Conservation (phyloP, 1,140 invertebrate species). For the Carposina sasakii region DNA sequence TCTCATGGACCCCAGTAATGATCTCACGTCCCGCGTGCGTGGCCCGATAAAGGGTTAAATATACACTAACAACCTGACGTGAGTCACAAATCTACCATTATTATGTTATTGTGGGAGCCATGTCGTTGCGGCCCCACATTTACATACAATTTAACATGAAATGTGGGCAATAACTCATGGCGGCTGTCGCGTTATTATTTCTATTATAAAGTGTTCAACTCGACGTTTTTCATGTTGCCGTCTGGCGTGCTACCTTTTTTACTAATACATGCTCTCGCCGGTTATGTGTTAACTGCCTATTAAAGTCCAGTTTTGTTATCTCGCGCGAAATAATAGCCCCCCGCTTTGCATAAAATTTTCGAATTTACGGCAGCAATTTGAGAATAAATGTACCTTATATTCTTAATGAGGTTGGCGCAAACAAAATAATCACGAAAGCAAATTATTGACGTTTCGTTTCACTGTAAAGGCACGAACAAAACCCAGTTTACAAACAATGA, state of each 20-base stretch:
- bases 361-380: no score
- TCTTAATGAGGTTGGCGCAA: slow-evolving; percentile 29
- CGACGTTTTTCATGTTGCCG: slow-evolving; percentile 50
- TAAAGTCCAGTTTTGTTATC: slow-evolving; percentile 31
- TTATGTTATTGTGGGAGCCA: slow-evolving; percentile 70
- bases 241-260: slow-evolving; percentile 41
- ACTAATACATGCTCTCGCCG: slow-evolving; percentile 22
- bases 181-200: slow-evolving; percentile 63
- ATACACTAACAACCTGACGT: slow-evolving; percentile 68
- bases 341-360: slow-evolving; percentile 28
- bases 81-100: slow-evolving; percentile 70
- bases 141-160: slow-evolving; percentile 71
- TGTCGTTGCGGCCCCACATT: slow-evolving; percentile 57
- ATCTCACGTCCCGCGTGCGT: slow-evolving; percentile 66
- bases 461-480: neutral
- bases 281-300: slow-evolving; percentile 37
- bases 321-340: slow-evolving; percentile 24
- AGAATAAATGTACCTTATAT: no score
- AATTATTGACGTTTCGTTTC: slow-evolving; percentile 4
- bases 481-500: slow-evolving; percentile 17
- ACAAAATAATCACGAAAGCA: slow-evolving; percentile 36
- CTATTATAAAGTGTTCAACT: slow-evolving; percentile 64
- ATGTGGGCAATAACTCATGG: slow-evolving; percentile 66
- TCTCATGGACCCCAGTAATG: slow-evolving; percentile 41
- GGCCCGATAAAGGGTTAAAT: slow-evolving; percentile 70